phyloP scores from a whole-genome alignment of 2,113 vertebrate genomes.

The Lanius collurio region DNA sequence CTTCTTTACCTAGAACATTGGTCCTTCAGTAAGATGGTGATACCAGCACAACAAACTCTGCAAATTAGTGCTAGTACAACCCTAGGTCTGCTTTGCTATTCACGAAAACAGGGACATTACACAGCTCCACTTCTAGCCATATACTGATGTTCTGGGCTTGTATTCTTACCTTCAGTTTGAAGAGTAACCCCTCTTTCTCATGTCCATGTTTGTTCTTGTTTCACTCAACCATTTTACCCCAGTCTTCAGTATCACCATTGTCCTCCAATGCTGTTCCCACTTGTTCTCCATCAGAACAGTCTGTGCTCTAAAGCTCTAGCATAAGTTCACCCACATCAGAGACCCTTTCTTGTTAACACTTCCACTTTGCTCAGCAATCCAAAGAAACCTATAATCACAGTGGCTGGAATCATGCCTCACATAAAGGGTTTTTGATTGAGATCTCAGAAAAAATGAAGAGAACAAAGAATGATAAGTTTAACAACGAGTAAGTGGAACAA shows the following conservation, averaged over 20 bases:
- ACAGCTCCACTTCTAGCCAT: background rate
- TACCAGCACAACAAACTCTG: background rate
- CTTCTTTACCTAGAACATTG: background rate
- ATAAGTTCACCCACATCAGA: background rate
- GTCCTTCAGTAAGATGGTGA: background rate
- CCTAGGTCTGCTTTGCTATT: background rate
- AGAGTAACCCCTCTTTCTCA: background rate
- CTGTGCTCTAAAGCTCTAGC: background rate
- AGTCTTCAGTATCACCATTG: background rate
- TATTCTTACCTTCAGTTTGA: background rate
- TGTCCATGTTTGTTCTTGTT: background rate
- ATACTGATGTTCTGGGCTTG: background rate
- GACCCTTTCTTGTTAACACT: background rate
- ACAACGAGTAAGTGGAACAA: constrained; percentile 41
- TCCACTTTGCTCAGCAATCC: background rate
- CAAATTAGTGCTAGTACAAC: background rate
- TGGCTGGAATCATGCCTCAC: background rate
- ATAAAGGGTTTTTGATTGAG: constrained; percentile 36
- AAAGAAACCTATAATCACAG: constrained; percentile 16
- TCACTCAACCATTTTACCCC: background rate
- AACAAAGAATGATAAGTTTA: constrained; percentile 54
- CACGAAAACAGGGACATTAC: background rate
- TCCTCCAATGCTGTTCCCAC: background rate
- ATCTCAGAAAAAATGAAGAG: constrained; percentile 4
- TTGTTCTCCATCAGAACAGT: background rate